Conservation (phyloP, 1,140 invertebrate genomes). For the Stegodyphus mimosarum region DNA sequence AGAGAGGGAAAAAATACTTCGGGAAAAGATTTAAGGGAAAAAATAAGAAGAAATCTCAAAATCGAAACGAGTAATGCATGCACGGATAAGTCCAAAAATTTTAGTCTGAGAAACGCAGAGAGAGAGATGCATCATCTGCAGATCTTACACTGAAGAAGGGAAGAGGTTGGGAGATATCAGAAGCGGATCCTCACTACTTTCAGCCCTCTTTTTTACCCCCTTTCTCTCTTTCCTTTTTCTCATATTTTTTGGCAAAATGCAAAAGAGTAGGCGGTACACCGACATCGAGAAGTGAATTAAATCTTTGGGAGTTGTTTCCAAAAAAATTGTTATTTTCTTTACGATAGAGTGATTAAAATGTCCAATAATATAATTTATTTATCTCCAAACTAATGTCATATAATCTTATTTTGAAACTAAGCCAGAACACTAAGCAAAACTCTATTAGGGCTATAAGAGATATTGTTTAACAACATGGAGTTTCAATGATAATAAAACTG, state of each 20-base stretch:
- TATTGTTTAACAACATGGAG: too few species aligned
- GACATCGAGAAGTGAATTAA: conserved; percentile 42
- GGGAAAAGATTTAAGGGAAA: conserved; percentile 2
- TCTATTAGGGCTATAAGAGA: too few species aligned
- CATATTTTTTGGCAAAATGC: neutral
- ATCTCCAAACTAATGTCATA: too few species aligned
- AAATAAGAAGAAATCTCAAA: conserved; percentile 32
- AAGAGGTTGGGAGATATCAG: neutral
- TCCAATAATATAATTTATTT: neutral
- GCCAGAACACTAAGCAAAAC: too few species aligned
- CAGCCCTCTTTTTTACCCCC: neutral
- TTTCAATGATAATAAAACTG: too few species aligned
- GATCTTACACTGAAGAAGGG: conserved; percentile 29
- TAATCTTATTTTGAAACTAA: too few species aligned
- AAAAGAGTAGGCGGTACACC: neutral
- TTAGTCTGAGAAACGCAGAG: conserved; percentile 46
- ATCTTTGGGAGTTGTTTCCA: conserved; percentile 1
- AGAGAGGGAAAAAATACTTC: conserved; percentile 22
- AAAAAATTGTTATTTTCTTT: neutral
- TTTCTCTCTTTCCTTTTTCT: neutral
- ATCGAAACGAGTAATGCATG: conserved; percentile 58
- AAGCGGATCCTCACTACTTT: neutral
- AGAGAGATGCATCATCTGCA: conserved; percentile 57
- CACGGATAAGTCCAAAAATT: conserved; percentile 58
- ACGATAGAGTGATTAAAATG: neutral